These are phyloP conservation scores for Plumapathes pennacea DNA, from an alignment of 92 coral and sea anemone species.

Conservation along the genomic window DNA sequence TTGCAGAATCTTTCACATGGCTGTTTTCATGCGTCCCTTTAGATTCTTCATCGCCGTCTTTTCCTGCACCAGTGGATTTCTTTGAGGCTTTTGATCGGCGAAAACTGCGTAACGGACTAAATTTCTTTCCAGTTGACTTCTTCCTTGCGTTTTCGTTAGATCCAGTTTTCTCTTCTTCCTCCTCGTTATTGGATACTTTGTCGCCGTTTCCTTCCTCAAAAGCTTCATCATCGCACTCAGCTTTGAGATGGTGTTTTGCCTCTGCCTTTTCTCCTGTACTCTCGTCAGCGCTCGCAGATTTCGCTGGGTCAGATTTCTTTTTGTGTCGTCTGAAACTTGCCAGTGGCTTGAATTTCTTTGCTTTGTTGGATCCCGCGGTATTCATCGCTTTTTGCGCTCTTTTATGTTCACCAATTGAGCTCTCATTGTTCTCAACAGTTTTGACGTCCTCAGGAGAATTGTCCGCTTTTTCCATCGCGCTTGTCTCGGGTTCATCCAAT, in stretches of 20 bases:
- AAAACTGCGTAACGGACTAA: no score
- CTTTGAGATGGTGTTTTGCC: not conserved
- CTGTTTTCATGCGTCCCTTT: not conserved
- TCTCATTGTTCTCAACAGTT: not conserved
- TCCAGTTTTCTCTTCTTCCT: not conserved
- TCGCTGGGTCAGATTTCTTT: constrained; percentile 5
- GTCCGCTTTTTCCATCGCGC: not conserved
- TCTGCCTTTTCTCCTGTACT: constrained; percentile 1
- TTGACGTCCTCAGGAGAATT: not conserved
- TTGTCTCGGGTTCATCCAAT: constrained; percentile 3
- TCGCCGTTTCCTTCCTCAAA: not conserved
- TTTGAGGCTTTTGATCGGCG: not conserved
- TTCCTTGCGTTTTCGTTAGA: not conserved
- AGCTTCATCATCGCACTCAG: not conserved
- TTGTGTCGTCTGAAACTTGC: constrained; percentile 27
- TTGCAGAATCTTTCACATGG: not conserved
- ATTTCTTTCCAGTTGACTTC: not conserved
- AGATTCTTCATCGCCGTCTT: not conserved
- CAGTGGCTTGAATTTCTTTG: constrained; percentile 14
- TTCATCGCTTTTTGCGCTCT: constrained; percentile 5
- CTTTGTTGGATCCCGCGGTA: constrained; percentile 17
- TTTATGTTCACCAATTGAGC: no score
- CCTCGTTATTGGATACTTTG: not conserved
- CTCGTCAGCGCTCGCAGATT: not conserved
- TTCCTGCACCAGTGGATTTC: not conserved